Evolutionary conservation across 2,113 vertebrate species (phyloP), one percentile per base, ranked within the genome.

Genomic region (Chelonoidis abingdonii): DNA sequence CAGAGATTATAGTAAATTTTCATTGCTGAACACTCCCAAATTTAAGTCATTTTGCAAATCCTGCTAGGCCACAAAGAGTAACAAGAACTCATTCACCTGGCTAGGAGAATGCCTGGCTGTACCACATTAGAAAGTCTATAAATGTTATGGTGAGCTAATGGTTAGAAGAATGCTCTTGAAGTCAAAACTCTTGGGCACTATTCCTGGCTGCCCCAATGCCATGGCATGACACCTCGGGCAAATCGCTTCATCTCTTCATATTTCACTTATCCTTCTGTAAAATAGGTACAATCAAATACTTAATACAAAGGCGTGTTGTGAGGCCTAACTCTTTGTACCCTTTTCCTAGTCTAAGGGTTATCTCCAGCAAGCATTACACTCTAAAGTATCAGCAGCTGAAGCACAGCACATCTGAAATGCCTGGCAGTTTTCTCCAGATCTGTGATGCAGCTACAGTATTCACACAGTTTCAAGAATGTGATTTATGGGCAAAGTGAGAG

Each of bases 381-480:
- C 35, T 57, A 78, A 50, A 35, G 56, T 65, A 94, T 85, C 27
- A 49, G 27, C 47, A 59, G 4, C 12, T 90, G 84, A 3, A 69
- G 78, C 29, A 31, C 2, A 85, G 52, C 5, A 21, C 9, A 84
- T 10, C n/a, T 38, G 54, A 57, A 94, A 62, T 44, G 79, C 79
- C 10, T 19, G 24, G 41, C 38, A 76, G 17, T 13, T 56, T 25
- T 54, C 35, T 81, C 12, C 83, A 78, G 25, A 25, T 86, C 76
- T 82, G 27, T 69, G 59, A 49, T 59, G 7, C 49, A 50, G 31
- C 65, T 80, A 84, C 78, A 84, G 24, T 44, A 92, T 35, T n/a
- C 88, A 49, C 5, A 38, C 35, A 85, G 22, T 83, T 94, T 79
- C 82, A 94, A 41, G 90, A 87, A 1, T 79, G 27, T 52, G 25